phyloP scores from a whole-genome alignment of 2,888 invertebrate genomes.

The Atethmia centrago region DNA sequence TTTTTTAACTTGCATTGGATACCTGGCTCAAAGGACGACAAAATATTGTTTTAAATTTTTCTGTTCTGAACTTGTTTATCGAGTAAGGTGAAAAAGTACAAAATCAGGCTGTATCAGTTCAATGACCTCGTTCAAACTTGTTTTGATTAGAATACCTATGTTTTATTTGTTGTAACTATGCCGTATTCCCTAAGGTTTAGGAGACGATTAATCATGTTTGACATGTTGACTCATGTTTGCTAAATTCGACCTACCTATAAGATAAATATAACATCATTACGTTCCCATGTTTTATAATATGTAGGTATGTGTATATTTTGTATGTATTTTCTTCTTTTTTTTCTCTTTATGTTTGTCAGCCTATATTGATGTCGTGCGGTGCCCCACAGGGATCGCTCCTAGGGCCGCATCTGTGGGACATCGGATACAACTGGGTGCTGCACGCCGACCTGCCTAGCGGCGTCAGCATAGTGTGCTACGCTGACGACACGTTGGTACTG shows the following conservation, averaged over 20 bases:
- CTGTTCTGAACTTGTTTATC: background rate
- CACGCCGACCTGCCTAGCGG: too few relatives aligned
- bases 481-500: too few relatives aligned
- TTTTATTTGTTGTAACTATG: slow-evolving; percentile 13
- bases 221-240: slow-evolving; percentile 29
- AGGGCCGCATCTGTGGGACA: too few relatives aligned
- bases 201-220: slow-evolving; percentile 39
- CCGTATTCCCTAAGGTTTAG: slow-evolving; percentile 18
- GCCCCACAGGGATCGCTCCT: too few relatives aligned
- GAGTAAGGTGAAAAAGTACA: background rate
- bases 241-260: slow-evolving; percentile 11
- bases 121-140: background rate
- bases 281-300: background rate
- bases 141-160: slow-evolving; percentile 8
- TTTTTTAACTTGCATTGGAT: background rate
- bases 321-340: too few relatives aligned
- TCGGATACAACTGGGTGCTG: too few relatives aligned
- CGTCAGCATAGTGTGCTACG: too few relatives aligned
- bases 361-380: too few relatives aligned
- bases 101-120: background rate
- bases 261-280: background rate
- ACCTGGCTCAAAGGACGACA: slow-evolving; percentile 19
- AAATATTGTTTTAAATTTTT: background rate
- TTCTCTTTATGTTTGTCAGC: too few relatives aligned
- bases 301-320: too few relatives aligned